These are phyloP conservation scores for Lepeophtheirus salmonis DNA, from an alignment of 1,140 invertebrate species.

Conservation along the genomic window DNA sequence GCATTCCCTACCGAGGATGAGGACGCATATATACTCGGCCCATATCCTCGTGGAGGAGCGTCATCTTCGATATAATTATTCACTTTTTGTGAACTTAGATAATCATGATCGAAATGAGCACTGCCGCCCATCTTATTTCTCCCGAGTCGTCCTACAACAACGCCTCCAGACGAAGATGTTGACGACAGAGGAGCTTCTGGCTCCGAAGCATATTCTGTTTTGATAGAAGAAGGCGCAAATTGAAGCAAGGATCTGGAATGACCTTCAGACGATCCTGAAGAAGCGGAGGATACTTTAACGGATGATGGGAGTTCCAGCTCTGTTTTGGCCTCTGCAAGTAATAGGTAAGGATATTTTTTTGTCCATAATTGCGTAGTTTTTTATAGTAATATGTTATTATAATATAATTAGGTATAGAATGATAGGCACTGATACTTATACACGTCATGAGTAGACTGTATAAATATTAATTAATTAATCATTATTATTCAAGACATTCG, in stretches of 20 bases:
- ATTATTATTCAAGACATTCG: too few species aligned
- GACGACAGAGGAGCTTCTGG: not conserved
- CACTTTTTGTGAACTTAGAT: constrained; percentile 1
- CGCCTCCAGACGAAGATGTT: not conserved
- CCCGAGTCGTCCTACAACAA: not conserved
- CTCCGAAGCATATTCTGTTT: too few species aligned
- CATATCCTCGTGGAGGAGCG: constrained; percentile 11
- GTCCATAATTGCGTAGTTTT: not conserved
- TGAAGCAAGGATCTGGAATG: constrained; percentile 10
- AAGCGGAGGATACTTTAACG: not conserved
- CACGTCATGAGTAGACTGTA: too few species aligned
- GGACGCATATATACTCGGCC: not conserved
- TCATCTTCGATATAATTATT: constrained; percentile 7
- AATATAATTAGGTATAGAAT: too few species aligned
- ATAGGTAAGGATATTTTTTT: not conserved
- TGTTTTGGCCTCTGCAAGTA: not conserved
- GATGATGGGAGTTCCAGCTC: not conserved
- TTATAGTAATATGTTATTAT: too few species aligned
- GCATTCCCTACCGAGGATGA: not conserved
- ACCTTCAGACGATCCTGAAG: not conserved
- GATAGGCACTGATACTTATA: too few species aligned
- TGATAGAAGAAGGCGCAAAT: not conserved
- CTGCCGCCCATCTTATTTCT: not conserved
- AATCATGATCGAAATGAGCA: constrained; percentile 4
- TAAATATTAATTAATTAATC: too few species aligned